Conservation (phyloP, 2,888 invertebrate genomes). For the Ephialtes manifestator region DNA sequence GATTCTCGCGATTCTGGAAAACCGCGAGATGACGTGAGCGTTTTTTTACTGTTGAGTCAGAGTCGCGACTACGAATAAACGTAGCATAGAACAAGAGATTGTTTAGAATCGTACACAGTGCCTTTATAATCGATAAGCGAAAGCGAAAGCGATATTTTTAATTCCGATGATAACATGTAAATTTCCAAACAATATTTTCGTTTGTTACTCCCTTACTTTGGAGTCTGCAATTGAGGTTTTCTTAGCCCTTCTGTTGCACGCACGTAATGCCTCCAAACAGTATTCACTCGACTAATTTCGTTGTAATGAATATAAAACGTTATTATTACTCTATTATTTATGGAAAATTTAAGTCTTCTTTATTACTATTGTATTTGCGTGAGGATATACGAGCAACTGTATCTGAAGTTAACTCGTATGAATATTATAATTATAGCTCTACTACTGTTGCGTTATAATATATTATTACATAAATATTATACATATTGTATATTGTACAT, state of each 20-base stretch:
- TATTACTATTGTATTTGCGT: slow-evolving; percentile 25
- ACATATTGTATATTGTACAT: slow-evolving; percentile 84
- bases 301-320: slow-evolving; percentile 41
- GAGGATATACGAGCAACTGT: slow-evolving; percentile 14
- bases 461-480: slow-evolving; percentile 69
- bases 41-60: slow-evolving; percentile 52
- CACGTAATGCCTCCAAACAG: slow-evolving; percentile 58
- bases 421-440: slow-evolving; percentile 70
- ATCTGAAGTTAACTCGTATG: slow-evolving; percentile 54
- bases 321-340: slow-evolving; percentile 54
- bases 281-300: slow-evolving; percentile 63
- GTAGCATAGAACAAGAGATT: slow-evolving; percentile 57
- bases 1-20: slow-evolving; percentile 41
- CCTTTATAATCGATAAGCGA: slow-evolving; percentile 75
- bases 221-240: slow-evolving; percentile 18
- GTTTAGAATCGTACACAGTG: slow-evolving; percentile 73
- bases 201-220: slow-evolving; percentile 6
- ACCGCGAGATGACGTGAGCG: slow-evolving; percentile 34
- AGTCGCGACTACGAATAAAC: slow-evolving; percentile 41
- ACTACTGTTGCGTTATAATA: slow-evolving; percentile 66
- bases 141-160: slow-evolving; percentile 70
- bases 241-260: slow-evolving; percentile 27
- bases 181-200: slow-evolving; percentile 27
- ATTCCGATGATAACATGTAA: slow-evolving; percentile 33
- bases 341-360: slow-evolving; percentile 49